phyloP scores from a whole-genome alignment of 2,797 vertebrate species.

The Rhinophrynus dorsalis region DNA sequence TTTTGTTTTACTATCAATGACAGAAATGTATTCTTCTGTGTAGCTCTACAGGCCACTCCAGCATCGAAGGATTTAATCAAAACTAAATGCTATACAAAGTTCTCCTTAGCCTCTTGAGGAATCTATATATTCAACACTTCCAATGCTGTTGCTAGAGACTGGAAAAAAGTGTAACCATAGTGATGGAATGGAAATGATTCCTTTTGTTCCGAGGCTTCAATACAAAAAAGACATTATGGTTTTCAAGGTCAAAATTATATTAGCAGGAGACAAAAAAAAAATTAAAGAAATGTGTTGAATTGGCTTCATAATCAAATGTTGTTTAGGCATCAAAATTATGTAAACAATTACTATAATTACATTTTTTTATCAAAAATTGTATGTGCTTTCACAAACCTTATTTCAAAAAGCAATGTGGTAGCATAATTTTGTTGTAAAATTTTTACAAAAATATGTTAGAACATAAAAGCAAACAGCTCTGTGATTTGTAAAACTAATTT shows the following conservation, averaged over 20 bases:
- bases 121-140: constrained; percentile 68
- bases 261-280: constrained; percentile 72
- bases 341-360: too few relatives aligned
- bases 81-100: constrained; percentile 70
- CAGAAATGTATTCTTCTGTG: constrained; percentile 10
- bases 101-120: constrained; percentile 67
- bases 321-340: background rate
- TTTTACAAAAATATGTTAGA: too few relatives aligned
- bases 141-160: constrained; percentile 54
- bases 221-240: constrained; percentile 71
- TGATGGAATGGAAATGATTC: constrained; percentile 79
- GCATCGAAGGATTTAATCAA: constrained; percentile 65
- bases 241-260: constrained; percentile 81
- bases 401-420: background rate
- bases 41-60: constrained; percentile 25
- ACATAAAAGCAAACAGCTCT: too few relatives aligned
- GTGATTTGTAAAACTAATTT: too few relatives aligned
- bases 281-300: constrained; percentile 70
- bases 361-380: too few relatives aligned
- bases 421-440: background rate
- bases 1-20: background rate
- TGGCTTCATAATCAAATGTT: constrained; percentile 71
- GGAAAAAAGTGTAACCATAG: constrained; percentile 80
- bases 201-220: constrained; percentile 75
- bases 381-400: background rate